Evolutionary conservation across 2,113 vertebrate genomes (phyloP), one percentile per base, ranked within the genome.

Genomic region (Eudyptes chrysolophus): DNA sequence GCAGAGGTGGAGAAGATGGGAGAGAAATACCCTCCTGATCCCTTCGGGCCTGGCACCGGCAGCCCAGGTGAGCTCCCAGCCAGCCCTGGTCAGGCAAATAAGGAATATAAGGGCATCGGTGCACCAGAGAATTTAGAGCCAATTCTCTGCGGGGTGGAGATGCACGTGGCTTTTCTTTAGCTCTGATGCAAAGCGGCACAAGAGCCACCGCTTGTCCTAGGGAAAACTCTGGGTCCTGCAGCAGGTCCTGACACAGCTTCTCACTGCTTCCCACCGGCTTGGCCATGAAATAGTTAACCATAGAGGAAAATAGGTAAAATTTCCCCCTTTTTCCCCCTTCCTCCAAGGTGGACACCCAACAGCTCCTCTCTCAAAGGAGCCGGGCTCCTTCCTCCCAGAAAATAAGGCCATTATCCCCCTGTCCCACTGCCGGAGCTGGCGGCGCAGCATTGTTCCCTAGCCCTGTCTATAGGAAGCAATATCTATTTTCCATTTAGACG

Each of bases 401-500:
- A n/a, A 89, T 38, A 66, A 94, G 86, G 58, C 92, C 95, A 72
- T 87, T 93, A 79, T 84, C 79, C 20, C 36, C 55, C 52, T 6
- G 3, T 26, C n/a, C 70, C 68, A 11, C 21, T 22, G 82, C 62
- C 7, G 3, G 58, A 44, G 78, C 90, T n/a, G 75, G 70, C 36
- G 75, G 76, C 16, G 34, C 34, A 83, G 49, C 87, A 87, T 83
- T 96, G 95, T 97, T 97, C 95, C 97, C 89, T 30, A 6, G 82
- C 75, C 77, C 94, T 21, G 93, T 32, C 44, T 66, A 87, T 72
- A 97, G 98, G 97, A 98, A 98, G 97, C 96, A 97, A 87, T 92
- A 97, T 96, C 97, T 92, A 97, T 96, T 98, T 96, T 98, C 94
- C 98, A 98, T 95, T 94, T 79, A 71, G 92, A 89, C 7, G 26